These are phyloP conservation scores for Acanthopleura granulata DNA, from an alignment of 2,888 invertebrate species.

Conservation along the genomic window DNA sequence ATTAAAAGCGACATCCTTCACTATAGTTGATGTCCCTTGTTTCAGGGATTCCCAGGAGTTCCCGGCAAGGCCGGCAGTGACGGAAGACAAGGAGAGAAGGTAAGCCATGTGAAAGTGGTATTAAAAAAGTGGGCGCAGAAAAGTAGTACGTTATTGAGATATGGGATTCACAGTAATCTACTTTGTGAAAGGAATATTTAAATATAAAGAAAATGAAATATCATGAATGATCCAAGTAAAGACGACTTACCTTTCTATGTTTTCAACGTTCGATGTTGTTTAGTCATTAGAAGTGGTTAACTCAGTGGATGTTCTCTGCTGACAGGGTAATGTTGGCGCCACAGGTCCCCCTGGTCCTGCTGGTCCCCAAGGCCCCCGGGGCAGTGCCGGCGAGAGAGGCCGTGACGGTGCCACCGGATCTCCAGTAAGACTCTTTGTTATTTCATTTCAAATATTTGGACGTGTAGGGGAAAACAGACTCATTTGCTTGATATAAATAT, in stretches of 20 bases:
- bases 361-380: constrained; percentile 43
- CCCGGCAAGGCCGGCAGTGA: constrained; percentile 17
- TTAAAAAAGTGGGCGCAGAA: too few species aligned
- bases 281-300: too few species aligned
- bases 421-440: constrained; percentile 36
- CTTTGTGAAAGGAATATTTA: not conserved
- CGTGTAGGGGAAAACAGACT: too few species aligned
- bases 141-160: not conserved
- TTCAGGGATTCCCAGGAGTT: constrained; percentile 16
- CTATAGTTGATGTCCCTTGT: not conserved
- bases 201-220: not conserved
- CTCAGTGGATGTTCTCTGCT: not conserved
- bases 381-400: constrained; percentile 52
- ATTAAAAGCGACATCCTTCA: too few species aligned
- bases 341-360: constrained; percentile 37
- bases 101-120: not conserved
- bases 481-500: too few species aligned
- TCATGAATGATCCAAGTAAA: not conserved
- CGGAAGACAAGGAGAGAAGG: constrained; percentile 15
- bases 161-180: not conserved
- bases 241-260: not conserved
- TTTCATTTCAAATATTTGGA: too few species aligned
- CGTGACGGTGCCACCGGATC: constrained; percentile 50
- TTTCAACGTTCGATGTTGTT: not conserved
- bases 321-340: constrained; percentile 37